Conservation (phyloP, 1,140 invertebrate species). For the Rhopalosiphum maidis region DNA sequence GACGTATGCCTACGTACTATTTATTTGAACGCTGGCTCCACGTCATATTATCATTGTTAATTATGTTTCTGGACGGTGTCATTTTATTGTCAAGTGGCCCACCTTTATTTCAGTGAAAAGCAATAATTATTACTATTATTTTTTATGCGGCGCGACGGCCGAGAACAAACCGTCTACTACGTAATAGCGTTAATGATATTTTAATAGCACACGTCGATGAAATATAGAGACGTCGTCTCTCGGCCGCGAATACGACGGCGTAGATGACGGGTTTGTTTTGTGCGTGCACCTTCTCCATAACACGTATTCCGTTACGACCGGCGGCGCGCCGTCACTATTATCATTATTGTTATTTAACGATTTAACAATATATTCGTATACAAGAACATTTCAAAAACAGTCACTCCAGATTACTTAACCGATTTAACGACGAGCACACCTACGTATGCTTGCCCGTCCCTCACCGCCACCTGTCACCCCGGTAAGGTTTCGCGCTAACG, state of each 20-base stretch:
- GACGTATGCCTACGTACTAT: neutral
- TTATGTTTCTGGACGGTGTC: neutral
- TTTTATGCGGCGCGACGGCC: neutral
- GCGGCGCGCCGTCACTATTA: neutral
- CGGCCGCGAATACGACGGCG: neutral
- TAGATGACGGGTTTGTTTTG: conserved; percentile 4
- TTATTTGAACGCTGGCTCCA: conserved; percentile 2
- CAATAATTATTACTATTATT: neutral
- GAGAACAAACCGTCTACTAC: neutral
- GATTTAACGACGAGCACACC: neutral
- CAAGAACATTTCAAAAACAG: neutral
- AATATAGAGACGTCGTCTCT: conserved; percentile 8
- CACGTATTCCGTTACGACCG: neutral
- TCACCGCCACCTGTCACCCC: neutral
- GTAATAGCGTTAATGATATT: conserved; percentile 3
- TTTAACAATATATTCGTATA: neutral
- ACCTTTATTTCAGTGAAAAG: conserved; percentile 8
- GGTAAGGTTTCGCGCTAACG: neutral
- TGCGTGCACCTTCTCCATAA: neutral
- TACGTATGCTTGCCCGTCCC: neutral
- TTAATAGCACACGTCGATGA: conserved; percentile 8
- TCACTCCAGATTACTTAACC: neutral
- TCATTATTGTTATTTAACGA: conserved; percentile 1
- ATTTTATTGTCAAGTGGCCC: conserved; percentile 13
- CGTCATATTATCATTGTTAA: neutral